Base-by-base conservation (phyloP, 2,888 invertebrate genomes). In the Dexiosoma caninum region DNA sequence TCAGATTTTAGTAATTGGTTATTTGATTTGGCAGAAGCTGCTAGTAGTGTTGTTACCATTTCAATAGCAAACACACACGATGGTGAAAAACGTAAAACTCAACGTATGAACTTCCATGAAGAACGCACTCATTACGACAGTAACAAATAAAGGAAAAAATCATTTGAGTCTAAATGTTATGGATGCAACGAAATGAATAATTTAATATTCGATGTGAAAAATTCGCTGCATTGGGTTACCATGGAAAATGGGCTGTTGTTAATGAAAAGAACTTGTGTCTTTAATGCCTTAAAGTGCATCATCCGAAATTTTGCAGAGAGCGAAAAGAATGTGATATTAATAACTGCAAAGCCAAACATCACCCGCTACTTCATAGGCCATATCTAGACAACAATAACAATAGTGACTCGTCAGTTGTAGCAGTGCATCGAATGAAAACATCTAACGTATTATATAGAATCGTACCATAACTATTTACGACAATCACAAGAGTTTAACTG, bases 1-100 rank as follows among this genome's bases (percentile, higher is more conserved):
- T 21, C 10, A 2, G 46, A 35, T 4, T 81, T 82, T 42, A 76
- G 74, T n/a, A 37, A 69, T 5, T 82, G 81, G 79, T 49, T 83
- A 12, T 81, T 71, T 37, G 32, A 51, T 16, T 77, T 69, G 37
- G 78, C 75, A n/a, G 76, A 82, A 2, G 76, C 82, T 2, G 80
- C 80, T 19, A 82, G 55, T 12, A 32, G 2, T 2, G 67, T 55
- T 53, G 30, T 55, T 12, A 30, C 4, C 42, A 6, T 51, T 10
- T 66, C 21, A 40, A 16, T 14, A 16, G 1, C 53, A 67, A 12
- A 37, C n/a, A 2, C 23, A 49, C 49, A 1, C 7, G 53, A 66
- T 12, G 40, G 53, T 40, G 64, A 49, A 35, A 64, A 49, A 64
- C 64, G 49, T 35, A 64, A 37, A 23, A 8, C 35, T 23, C 64